Conservation (phyloP, 2,888 invertebrate genomes). For the Xanthia togata region DNA sequence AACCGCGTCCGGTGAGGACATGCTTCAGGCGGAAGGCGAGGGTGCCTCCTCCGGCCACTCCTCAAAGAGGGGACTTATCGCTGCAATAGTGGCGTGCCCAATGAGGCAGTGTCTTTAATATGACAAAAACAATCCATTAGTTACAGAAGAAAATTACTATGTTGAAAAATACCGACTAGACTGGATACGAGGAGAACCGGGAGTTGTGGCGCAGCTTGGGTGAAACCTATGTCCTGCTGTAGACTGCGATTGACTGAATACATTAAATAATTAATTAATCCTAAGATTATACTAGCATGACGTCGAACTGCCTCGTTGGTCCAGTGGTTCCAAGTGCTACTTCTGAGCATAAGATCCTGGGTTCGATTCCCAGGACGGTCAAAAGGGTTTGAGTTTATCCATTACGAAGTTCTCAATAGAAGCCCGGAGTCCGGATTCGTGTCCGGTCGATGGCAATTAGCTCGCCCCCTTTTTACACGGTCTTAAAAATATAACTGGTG, state of each 20-base stretch:
- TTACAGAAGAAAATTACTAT: not conserved
- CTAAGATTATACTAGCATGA: not conserved
- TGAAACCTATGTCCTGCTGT: not conserved
- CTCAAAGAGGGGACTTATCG: no score
- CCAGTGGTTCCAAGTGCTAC: not conserved
- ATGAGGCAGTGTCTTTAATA: not conserved
- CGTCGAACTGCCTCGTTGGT: not conserved
- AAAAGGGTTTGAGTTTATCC: not conserved
- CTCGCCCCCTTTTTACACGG: no score
- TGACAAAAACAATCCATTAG: not conserved
- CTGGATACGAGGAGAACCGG: not conserved
- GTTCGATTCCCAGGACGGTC: not conserved
- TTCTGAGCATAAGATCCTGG: not conserved
- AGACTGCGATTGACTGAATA: not conserved
- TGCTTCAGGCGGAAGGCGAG: no score
- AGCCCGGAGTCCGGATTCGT: not conserved
- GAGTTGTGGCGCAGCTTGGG: not conserved
- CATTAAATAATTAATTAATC: not conserved
- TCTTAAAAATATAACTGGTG: no score
- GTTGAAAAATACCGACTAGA: not conserved
- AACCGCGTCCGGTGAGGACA: no score
- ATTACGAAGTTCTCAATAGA: not conserved
- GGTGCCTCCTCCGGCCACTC: no score
- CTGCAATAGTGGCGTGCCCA: no score
- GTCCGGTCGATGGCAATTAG: no score